Evolutionary conservation across 2,113 vertebrate species (phyloP), one percentile per base, ranked within the genome.

Genomic region (Pelecanoides urinatrix): DNA sequence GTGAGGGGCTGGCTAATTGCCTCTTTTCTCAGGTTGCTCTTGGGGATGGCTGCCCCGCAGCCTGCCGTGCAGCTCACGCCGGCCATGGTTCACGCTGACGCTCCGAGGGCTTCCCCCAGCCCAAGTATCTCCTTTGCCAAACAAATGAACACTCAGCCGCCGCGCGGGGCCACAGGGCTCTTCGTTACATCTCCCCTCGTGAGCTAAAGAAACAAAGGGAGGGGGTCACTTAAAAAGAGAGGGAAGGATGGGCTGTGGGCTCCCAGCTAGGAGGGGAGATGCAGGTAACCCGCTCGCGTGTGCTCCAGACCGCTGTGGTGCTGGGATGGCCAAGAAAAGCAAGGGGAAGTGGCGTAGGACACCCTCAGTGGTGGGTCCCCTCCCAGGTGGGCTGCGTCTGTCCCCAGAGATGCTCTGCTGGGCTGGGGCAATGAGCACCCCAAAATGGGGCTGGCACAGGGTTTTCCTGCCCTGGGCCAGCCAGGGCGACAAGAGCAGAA

Each of bases 1-100:
- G 44, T 78, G 85, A 90, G 88, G 70, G 96, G 71, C 75, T 78
- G 95, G 74, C 94, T 96, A 95, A 97, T 95, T 86, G 95, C 82
- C 66, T 92, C 72, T 93, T 94, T 92, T 92, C 92, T 96, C 91
- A 93, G 63, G 49, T 88, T 77, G 62, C 20, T 86, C 67, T 71
- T 58, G 75, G 78, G 88, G 86, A 87, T 42, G 62, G 92, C 75
- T 65, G 78, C 27, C 71, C 38, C 3, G 0, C 11, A 38, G 75
- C 67, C 74, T 6, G 26, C 13, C 2, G 11, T 6, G 2, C 65
- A 72, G 27, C 62, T 68, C 34, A 52, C 1, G 2, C 70, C 2
- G 0, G 29, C 61, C 68, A 14, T 20, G 11, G 76, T 38, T 89
- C 68, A 70, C 2, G 3, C 47, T 4, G 1, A 52, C 5, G 3